Base-by-base conservation (phyloP, 1,140 invertebrate genomes). In the Elymnias hypermnestra region DNA sequence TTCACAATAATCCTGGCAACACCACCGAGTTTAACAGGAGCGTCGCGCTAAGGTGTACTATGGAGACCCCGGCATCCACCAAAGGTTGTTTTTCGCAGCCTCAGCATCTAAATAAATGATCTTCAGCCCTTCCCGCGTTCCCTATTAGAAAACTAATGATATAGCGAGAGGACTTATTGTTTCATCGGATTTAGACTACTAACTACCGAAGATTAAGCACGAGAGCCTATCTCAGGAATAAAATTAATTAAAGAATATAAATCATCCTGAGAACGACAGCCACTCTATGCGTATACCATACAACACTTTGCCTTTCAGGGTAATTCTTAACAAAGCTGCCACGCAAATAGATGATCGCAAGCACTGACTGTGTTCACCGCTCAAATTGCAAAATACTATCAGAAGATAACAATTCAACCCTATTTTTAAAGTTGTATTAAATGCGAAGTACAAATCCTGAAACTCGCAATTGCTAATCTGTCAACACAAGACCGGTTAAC, bases 131-230 rank as follows among this genome's bases (percentile, higher is more conserved):
- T 46, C 60, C 53, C 53, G 33, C 57, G 44, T 48, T 46, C 57
- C 62, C 58, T 69, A 72, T 67, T 82, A 73, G 79, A 82, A 82
- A 82, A 82, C 79, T 73, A 71, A 75, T 73, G 62, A 76, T 77
- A 84, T 82, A 82, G 77, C 73, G 75, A 66, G 72, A 82, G 72
- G 70, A 78, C 75, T 82, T 84, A 84, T 82, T 84, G 76, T 77
- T 77, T 82, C 75, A 84, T 84, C 81, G 81, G 81, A 78, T 82
- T 84, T 83, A 83, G 81, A 84, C 83, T n/a, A n/a, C n/a, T n/a
- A n/a, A 84, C 83, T 83, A 83, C 73, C 74, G 71, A 63, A 69
- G 75, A n/a, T n/a, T n/a, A n/a, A n/a, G n/a, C n/a, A n/a, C n/a
- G n/a, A n/a, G n/a, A n/a, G n/a, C n/a, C n/a, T n/a, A n/a, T n/a